A percentile compares a stretch with the other conserved stretches of the same genome.
phyloP scores from a whole-genome alignment of 37 sponge, comb jelly and placozoan species.

The Beroe ovata region DNA sequence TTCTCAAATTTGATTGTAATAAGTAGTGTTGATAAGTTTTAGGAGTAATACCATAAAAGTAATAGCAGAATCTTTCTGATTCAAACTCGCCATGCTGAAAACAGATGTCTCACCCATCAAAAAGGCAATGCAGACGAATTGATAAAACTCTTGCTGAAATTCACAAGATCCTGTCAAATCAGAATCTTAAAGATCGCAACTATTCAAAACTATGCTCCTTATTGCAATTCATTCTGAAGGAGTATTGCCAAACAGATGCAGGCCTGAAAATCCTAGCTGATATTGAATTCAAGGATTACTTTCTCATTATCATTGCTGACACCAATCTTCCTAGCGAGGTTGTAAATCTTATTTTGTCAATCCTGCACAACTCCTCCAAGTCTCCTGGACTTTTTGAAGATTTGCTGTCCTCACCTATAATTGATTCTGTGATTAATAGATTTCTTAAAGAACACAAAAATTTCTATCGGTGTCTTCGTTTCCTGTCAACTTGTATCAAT shows the following conservation, averaged over 20 bases:
- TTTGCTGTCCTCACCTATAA: not conserved
- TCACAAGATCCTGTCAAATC: not conserved
- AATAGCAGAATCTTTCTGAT: too few species aligned
- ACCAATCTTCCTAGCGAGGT: not conserved
- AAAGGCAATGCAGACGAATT: conserved; percentile 25
- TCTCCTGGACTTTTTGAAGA: conserved; percentile 3
- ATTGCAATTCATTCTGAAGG: conserved; percentile 34
- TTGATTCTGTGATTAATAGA: not conserved
- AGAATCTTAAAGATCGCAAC: not conserved
- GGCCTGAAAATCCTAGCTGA: not conserved
- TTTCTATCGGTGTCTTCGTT: conserved; percentile 23
- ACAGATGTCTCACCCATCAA: conserved; percentile 30
- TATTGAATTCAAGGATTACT: conserved; percentile 41
- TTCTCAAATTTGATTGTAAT: too few species aligned
- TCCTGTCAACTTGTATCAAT: not conserved
- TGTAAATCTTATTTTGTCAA: not conserved
- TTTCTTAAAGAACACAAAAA: not conserved
- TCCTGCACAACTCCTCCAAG: conserved; percentile 21
- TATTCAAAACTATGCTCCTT: not conserved
- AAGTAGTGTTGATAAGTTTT: too few species aligned
- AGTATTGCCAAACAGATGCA: conserved; percentile 3
- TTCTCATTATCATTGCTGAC: conserved; percentile 38
- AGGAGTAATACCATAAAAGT: too few species aligned
- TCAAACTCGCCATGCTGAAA: too few species aligned
- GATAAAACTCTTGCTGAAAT: conserved; percentile 15